A percentile compares a stretch with the other conserved stretches of the same genome.
Evolutionary conservation across 2,113 vertebrate genomes (phyloP).

Genomic region (Vimba vimba): DNA sequence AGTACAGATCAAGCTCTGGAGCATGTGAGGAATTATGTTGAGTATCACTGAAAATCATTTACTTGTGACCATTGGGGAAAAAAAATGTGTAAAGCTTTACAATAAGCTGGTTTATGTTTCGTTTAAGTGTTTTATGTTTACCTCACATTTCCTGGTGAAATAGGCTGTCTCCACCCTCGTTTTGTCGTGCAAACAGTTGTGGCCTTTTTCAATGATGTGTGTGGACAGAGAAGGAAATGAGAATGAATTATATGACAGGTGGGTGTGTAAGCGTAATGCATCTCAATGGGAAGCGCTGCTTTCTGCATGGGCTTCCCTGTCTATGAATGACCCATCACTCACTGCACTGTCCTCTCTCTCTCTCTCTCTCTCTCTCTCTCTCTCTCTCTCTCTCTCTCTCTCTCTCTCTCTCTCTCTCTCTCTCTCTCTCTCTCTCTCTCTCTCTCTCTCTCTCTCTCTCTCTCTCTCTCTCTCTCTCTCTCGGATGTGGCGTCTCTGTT

Average conservation of each 20-base stretch:
- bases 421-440: slow-evolving; percentile 11
- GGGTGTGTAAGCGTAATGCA: not conserved
- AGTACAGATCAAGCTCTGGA: not conserved
- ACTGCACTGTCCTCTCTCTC: slow-evolving; percentile 37
- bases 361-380: not conserved
- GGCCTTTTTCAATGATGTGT: not conserved
- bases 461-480: not conserved
- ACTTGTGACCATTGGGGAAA: too few species aligned
- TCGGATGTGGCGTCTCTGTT: slow-evolving; percentile 64
- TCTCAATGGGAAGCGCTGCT: not conserved
- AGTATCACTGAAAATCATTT: not conserved
- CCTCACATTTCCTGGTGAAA: not conserved
- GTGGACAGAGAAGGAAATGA: slow-evolving; percentile 34
- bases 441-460: not conserved
- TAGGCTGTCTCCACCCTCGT: not conserved
- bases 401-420: not conserved
- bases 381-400: not conserved
- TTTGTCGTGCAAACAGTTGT: not conserved
- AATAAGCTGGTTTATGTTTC: not conserved
- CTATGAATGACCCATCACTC: slow-evolving; percentile 64
- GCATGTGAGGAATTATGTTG: not conserved
- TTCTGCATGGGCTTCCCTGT: slow-evolving; percentile 25
- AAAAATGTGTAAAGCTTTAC: too few species aligned
- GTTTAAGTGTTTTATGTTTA: not conserved
- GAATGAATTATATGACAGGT: slow-evolving; percentile 15